phyloP scores from a whole-genome alignment of 1,140 invertebrate genomes.

The Melipona quadrifasciata region DNA sequence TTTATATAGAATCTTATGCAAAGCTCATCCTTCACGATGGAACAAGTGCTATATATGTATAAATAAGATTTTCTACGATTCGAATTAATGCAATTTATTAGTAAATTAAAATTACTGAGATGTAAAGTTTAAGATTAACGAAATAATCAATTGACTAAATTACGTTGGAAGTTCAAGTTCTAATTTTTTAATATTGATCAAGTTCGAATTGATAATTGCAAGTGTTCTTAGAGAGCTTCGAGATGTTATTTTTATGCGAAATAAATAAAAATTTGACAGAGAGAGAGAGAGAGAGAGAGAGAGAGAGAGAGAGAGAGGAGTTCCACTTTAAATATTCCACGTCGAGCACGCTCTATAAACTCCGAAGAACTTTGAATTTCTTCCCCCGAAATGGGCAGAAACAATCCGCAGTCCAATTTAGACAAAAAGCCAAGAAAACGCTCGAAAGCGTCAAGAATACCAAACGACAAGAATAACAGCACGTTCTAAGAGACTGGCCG shows the following conservation, averaged over 20 bases:
- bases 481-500: not conserved
- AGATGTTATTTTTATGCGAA: not conserved
- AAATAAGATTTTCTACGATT: not conserved
- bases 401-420: too few species aligned
- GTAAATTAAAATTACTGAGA: too few species aligned
- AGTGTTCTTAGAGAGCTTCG: not conserved
- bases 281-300: too few species aligned
- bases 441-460: too few species aligned
- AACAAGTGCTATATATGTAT: not conserved
- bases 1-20: not conserved
- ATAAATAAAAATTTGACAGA: not conserved
- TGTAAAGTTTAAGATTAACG: too few species aligned
- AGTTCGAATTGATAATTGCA: not conserved
- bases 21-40: not conserved
- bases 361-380: too few species aligned
- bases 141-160: too few species aligned
- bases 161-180: not conserved
- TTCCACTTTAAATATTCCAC: too few species aligned
- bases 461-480: not conserved
- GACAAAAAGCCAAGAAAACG: too few species aligned
- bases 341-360: too few species aligned
- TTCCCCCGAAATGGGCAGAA: too few species aligned
- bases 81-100: not conserved
- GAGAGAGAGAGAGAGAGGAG: too few species aligned
- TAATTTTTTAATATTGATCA: not conserved